These are phyloP conservation scores for Blastobasis lacticolella DNA, from an alignment of 2,888 invertebrate species.

Conservation along the genomic window DNA sequence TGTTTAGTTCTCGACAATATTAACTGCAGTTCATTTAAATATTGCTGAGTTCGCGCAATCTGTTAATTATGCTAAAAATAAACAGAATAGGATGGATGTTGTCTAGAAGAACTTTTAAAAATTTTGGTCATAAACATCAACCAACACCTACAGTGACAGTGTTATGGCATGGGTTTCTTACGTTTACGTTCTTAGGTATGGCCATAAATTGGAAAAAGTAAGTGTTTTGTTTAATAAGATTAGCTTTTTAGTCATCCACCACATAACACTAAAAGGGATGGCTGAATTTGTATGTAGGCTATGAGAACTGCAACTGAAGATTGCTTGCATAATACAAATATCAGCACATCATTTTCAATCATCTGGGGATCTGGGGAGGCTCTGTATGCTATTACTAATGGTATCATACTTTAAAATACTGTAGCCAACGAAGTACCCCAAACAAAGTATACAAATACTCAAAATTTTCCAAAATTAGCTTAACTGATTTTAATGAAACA, in stretches of 20 bases:
- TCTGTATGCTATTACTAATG: neutral
- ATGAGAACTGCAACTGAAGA: neutral
- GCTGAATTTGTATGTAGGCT: neutral
- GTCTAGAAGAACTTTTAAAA: slow-evolving; percentile 41
- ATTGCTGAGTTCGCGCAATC: too few relatives aligned
- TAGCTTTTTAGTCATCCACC: neutral
- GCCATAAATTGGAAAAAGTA: slow-evolving; percentile 54
- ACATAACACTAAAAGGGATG: neutral
- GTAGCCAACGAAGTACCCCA: too few relatives aligned
- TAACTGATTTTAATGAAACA: too few relatives aligned
- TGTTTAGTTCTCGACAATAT: too few relatives aligned
- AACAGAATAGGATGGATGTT: slow-evolving; percentile 11
- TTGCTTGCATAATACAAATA: too few relatives aligned
- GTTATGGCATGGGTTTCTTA: slow-evolving; percentile 60
- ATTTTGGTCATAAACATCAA: slow-evolving; percentile 60
- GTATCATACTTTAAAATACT: too few relatives aligned
- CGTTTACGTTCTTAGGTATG: slow-evolving; percentile 51
- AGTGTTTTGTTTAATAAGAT: slow-evolving; percentile 6
- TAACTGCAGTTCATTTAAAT: too few relatives aligned
- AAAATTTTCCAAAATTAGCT: too few relatives aligned
- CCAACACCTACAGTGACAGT: slow-evolving; percentile 41
- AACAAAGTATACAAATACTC: too few relatives aligned
- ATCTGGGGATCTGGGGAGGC: neutral
- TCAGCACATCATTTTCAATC: neutral
- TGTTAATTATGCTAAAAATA: slow-evolving; percentile 1